Evolutionary conservation across 2,888 invertebrate species (phyloP), one percentile per base, ranked within the genome.

Genomic region (Chalcosyrphus nemorum): DNA sequence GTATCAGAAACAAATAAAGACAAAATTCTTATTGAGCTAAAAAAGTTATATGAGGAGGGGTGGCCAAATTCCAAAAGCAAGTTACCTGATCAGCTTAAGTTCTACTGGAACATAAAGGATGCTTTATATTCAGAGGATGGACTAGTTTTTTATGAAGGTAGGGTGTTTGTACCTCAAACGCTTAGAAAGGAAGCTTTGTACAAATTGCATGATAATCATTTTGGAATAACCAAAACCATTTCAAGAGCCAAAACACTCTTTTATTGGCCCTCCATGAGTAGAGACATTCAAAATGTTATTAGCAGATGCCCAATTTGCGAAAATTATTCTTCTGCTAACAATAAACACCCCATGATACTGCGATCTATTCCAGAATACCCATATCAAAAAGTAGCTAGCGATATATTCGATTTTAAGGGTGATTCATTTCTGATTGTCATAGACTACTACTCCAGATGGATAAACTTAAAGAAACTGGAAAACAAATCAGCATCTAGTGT

Each of bases 161-260:
- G 61, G 13, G 4, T 77, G 3, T 50, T 70, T 29, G 54, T 70
- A 13, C 56, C 38, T 13, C 6, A 21, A 7, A 41, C 4, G 24
- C 1, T 43, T 32, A 47, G 59, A 2, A 7, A 57, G 5, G 15
- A 65, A 5, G 24, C 43, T 9, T 41, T 74, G 15, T 6, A 19
- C 11, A 54, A 59, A 35, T 27, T 74, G 11, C 59, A 74, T 35
- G 57, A 66, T 9, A 29, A 19, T 19, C 59, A 59, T 21, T 17
- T 2, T n/a, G n/a, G n/a, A n/a, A n/a, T n/a, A n/a, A n/a, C n/a
- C n/a, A n/a, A 27, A 41, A 59, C 54, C 15, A 59, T 59, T 17
- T 13, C 38, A 24, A 57, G 13, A 24, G 61, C 9, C 27, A 27
- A 15, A 43, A 2, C 9, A 2, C 61, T 27, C 32, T 29, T 61